phyloP scores from a whole-genome alignment of 1,140 invertebrate genomes.

The Carposina sasakii region DNA sequence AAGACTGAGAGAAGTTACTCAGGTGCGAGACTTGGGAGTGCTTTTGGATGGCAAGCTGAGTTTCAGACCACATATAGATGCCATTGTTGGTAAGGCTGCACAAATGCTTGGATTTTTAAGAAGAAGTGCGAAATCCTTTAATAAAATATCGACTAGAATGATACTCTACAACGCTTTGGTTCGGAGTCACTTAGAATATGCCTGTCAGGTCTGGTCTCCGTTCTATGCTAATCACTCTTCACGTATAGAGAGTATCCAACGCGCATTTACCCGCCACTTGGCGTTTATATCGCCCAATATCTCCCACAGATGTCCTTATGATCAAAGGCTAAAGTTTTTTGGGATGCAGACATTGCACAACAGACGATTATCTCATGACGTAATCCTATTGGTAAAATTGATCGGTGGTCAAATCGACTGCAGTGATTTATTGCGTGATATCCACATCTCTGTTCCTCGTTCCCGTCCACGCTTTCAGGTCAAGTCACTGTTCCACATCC shows the following conservation, averaged over 20 bases:
- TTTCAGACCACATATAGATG: background rate
- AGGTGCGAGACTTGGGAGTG: background rate
- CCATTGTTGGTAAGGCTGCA: background rate
- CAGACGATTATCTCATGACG: background rate
- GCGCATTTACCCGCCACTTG: background rate
- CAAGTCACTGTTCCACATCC: too few relatives aligned
- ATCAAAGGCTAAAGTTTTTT: background rate
- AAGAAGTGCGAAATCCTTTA: background rate
- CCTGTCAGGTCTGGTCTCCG: background rate
- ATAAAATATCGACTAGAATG: background rate
- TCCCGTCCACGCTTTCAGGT: background rate
- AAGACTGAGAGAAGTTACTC: background rate
- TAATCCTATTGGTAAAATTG: background rate
- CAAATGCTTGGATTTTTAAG: background rate
- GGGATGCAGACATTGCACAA: background rate
- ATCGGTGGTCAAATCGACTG: background rate
- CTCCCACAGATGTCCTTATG: background rate
- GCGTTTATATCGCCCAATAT: background rate
- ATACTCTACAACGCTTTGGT: background rate
- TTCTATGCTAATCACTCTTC: background rate
- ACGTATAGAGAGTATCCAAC: slow-evolving; percentile 1
- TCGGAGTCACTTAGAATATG: background rate
- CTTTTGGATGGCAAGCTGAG: background rate
- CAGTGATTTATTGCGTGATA: background rate
- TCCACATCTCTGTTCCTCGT: background rate